phyloP scores from a whole-genome alignment of 1,140 invertebrate species.

The Tetramorium simillimum region DNA sequence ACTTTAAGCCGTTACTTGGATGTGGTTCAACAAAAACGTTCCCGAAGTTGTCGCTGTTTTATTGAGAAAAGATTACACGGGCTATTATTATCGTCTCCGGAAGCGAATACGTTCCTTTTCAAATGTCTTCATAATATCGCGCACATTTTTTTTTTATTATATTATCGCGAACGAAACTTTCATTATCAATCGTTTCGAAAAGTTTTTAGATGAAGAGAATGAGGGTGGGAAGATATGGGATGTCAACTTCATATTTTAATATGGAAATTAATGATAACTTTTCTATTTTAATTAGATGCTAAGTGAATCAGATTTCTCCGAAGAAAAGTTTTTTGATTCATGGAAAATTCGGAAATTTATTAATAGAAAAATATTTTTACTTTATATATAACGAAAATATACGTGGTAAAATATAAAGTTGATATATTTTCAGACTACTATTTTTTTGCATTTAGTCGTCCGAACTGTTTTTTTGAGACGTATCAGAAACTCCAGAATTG shows the following conservation, averaged over 20 bases:
- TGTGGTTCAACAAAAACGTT: neutral
- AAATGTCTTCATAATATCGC: neutral
- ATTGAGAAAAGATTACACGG: neutral
- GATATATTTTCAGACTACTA: neutral
- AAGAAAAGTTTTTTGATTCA: neutral
- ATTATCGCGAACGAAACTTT: neutral
- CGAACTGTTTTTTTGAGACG: neutral
- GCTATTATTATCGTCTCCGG: neutral
- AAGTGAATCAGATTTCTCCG: neutral
- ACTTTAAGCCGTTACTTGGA: neutral
- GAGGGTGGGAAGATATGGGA: neutral
- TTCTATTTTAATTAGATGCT: neutral
- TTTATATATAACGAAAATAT: neutral
- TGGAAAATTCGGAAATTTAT: neutral
- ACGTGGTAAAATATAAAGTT: neutral
- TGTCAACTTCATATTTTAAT: neutral
- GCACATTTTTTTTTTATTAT: neutral
- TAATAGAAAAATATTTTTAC: neutral
- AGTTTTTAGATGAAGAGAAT: neutral
- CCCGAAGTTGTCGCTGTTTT: neutral
- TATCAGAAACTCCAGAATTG: neutral
- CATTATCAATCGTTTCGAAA: neutral
- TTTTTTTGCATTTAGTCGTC: slow-evolving; percentile 11
- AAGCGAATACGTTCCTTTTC: neutral
- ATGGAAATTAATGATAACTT: neutral